phyloP scores from a whole-genome alignment of 2,888 invertebrate genomes.

The Limenitis camilla region DNA sequence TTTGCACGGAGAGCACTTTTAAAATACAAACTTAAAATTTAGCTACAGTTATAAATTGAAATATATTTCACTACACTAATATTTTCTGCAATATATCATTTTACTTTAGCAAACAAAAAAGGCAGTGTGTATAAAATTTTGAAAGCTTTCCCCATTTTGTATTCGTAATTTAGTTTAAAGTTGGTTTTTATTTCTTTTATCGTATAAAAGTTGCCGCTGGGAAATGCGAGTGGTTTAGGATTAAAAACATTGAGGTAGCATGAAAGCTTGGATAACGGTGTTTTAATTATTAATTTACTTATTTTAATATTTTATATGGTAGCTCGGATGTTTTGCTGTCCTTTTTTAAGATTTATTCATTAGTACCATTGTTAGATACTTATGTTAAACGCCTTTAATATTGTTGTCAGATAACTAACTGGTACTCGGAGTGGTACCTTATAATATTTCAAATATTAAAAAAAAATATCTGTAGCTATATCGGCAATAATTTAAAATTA shows the following conservation, averaged over 20 bases:
- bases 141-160: neutral
- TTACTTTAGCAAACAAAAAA: neutral
- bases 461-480: too few relatives aligned
- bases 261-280: neutral
- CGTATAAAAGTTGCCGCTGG: slow-evolving; percentile 1
- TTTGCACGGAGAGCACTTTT: too few relatives aligned
- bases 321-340: too few relatives aligned
- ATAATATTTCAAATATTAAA: too few relatives aligned
- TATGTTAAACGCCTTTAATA: too few relatives aligned
- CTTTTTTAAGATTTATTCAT: too few relatives aligned
- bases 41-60: neutral
- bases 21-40: neutral
- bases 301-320: neutral
- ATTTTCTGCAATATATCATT: neutral
- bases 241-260: neutral
- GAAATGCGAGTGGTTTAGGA: neutral
- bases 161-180: slow-evolving; percentile 5
- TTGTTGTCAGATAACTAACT: too few relatives aligned
- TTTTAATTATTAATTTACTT: neutral
- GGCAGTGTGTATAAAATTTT: neutral
- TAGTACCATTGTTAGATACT: too few relatives aligned
- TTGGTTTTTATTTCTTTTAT: neutral
- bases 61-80: neutral
- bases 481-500: too few relatives aligned
- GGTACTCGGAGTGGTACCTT: too few relatives aligned